Evolutionary conservation across 2,888 invertebrate genomes (phyloP).

Genomic region (Troilus luridus): DNA sequence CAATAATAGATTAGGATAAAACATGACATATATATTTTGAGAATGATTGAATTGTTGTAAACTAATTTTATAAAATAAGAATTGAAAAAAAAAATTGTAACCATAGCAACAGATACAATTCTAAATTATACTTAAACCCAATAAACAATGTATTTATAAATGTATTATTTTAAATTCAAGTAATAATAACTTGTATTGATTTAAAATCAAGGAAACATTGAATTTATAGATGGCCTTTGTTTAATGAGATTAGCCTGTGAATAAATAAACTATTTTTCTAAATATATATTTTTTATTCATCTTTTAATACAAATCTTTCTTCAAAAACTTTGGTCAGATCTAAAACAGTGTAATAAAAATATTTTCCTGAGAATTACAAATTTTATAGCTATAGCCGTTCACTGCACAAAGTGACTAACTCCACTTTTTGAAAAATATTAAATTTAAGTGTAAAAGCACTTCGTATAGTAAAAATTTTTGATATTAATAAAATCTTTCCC

Average conservation of each 20-base stretch:
- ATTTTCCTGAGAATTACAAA: too few relatives aligned
- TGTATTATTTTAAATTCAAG: not conserved
- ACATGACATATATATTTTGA: slow-evolving; percentile 22
- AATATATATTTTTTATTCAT: not conserved
- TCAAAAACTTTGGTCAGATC: too few relatives aligned
- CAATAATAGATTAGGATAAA: not conserved
- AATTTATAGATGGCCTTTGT: slow-evolving; percentile 42
- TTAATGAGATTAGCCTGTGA: not conserved
- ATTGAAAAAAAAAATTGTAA: not conserved
- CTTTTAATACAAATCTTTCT: too few relatives aligned
- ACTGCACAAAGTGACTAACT: too few relatives aligned
- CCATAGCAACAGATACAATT: not conserved
- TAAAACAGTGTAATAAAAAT: too few relatives aligned
- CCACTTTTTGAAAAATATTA: too few relatives aligned
- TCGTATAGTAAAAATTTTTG: too few relatives aligned
- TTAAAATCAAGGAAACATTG: not conserved
- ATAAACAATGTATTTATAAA: not conserved
- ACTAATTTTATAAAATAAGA: not conserved
- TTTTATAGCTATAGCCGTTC: too few relatives aligned
- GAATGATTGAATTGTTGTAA: not conserved
- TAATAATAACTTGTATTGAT: slow-evolving; percentile 17
- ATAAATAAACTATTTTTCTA: slow-evolving; percentile 34
- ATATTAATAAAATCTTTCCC: too few relatives aligned
- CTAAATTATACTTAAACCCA: not conserved
- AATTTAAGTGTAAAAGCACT: too few relatives aligned